Base-by-base conservation (phyloP, 2,888 invertebrate species). In the Chrysodeixis includens region DNA sequence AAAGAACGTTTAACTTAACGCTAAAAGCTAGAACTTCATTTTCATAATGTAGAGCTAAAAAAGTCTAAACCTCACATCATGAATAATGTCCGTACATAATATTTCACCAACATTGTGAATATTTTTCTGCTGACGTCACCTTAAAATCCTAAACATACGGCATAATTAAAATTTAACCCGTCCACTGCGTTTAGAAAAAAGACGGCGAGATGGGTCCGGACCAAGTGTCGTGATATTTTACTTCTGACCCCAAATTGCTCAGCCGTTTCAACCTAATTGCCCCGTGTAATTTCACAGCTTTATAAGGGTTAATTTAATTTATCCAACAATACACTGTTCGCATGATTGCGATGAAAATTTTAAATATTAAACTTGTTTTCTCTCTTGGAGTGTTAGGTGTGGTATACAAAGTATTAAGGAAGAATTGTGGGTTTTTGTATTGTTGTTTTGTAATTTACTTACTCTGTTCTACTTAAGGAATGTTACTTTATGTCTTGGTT, bases 251-350 rank as follows among this genome's bases (percentile, higher is more conserved):
- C 84, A 88, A 90, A 88, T 88, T 88, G 84, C 86, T 85, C 71
- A 82, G 78, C 83, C 84, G 83, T 86, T 87, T 81, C 83, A 81
- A 82, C 86, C 85, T 91, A 92, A 92, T 92, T 90, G 88, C 85
- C 82, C 76, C 74, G 84, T 85, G 89, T 90, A 91, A 91, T 91
- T 90, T 87, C 83, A 80, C 86, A 83, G 86, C 85, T 86, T 87
- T 86, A 84, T 84, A 87, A 87, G 86, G 89, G 90, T 90, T 90
- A 87, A 90, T 90, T 89, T 84, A 88, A 90, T 90, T 90, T 85
- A 85, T 84, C 80, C 78, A 82, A 84, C 85, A 86, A 87, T 87
- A 86, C 78, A 85, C 83, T 81, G 72, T 67, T 60, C 78, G 73
- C 69, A 79, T 79, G 77, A 83, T 83, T 79, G 74, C 64, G 63